Evolutionary conservation across 2,113 vertebrate genomes (phyloP), one percentile per base, ranked within the genome.

Genomic region (Petromus typicus): DNA sequence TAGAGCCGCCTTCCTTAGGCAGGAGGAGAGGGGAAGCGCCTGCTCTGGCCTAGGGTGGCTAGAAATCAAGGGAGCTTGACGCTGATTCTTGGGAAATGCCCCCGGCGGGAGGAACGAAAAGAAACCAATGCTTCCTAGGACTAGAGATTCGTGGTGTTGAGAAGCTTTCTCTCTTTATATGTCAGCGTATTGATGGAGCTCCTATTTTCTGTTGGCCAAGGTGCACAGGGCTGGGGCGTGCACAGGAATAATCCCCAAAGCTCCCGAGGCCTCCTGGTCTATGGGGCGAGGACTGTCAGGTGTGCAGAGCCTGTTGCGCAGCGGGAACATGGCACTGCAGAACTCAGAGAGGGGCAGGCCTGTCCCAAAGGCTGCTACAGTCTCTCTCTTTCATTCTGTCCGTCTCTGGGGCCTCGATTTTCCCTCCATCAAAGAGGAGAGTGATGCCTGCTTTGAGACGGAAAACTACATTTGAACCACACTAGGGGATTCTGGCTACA

Each of bases 391-490:
- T 83, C 40, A 56, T 80, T 69, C 43, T 11, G 63, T 37, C 71
- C 20, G 32, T 54, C 91, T 84, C 71, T n/a, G 43, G 69, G 71
- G 73, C 76, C 40, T 67, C 5, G 0, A 48, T 69, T 86, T 88
- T 76, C 71, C 84, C n/a, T n/a, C 45, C 71, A 56, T 67, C 57
- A 73, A 92, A 56, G 37, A 51, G 43, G 66, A 89, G 34, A n/a
- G 56, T 48, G n/a, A 69, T 75, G 94, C 56, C 59, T 83, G 51
- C 37, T 2, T 0, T 6, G 30, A 64, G 45, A 92, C 63, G 80
- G 73, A 90, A 80, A 89, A 95, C 40, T 48, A 61, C 20, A 80
- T 67, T 45, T 71, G 13, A n/a, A 87, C 78, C 59, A 64, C 69
- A 40, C 85, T 71, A 61, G 78, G 59, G n/a, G 32, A 23, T 63